Percentiles rank a stretch among this genome's conserved stretches.
phyloP scores from a whole-genome alignment of 2,797 vertebrate genomes.

The Acropternis orthonyx region DNA sequence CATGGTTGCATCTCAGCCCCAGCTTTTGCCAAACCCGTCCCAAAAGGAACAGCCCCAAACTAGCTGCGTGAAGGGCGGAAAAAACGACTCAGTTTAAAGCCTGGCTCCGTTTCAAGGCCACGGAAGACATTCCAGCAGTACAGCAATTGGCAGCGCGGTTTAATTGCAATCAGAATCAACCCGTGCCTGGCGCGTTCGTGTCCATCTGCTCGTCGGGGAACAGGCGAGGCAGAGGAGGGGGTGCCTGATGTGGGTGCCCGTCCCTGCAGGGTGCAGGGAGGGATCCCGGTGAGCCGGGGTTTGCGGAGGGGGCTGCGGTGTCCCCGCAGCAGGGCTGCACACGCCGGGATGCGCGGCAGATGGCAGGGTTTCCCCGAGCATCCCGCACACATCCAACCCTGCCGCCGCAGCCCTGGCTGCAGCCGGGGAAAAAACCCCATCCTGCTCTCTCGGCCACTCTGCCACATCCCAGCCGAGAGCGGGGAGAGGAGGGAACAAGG shows the following conservation, averaged over 20 bases:
- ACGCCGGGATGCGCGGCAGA: background rate
- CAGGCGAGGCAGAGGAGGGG: background rate
- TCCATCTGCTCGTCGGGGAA: background rate
- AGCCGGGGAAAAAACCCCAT: background rate
- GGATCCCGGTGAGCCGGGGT: fast-evolving
- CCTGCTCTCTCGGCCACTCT: fast-evolving
- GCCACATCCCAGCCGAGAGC: fast-evolving
- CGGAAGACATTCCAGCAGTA: background rate
- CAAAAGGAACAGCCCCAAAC: background rate
- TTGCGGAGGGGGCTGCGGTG: background rate
- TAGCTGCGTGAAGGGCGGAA: background rate
- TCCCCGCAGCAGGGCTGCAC: background rate
- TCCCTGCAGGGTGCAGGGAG: background rate
- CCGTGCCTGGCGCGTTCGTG: background rate
- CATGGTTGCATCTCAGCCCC: background rate
- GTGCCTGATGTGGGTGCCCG: background rate
- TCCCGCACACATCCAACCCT: background rate
- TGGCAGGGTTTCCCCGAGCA: constrained; percentile 39
- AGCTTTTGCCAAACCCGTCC: background rate
- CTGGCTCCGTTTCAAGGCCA: background rate
- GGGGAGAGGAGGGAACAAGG: background rate
- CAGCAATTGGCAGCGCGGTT: background rate
- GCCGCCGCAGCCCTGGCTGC: background rate
- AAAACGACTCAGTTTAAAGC: background rate
- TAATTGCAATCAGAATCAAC: background rate